Evolutionary conservation across 2,797 vertebrate genomes (phyloP).

Genomic region (Phoxinus dragarum): DNA sequence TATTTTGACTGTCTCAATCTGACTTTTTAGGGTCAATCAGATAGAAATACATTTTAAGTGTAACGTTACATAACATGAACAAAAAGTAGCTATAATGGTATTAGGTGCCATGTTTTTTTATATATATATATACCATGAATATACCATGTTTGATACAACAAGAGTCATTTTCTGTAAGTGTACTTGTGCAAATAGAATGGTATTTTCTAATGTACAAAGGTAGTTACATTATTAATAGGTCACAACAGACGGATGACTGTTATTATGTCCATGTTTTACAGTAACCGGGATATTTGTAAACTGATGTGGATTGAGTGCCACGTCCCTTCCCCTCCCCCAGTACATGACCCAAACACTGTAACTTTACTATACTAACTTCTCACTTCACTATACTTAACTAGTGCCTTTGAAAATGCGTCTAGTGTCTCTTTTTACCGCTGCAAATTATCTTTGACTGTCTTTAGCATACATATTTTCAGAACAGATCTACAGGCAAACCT

Average conservation of each 20-base stretch:
- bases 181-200: not conserved
- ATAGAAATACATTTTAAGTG: not conserved
- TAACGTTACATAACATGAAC: not conserved
- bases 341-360: slow-evolving; percentile 3
- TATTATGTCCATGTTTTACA: not conserved
- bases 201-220: not conserved
- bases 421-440: not conserved
- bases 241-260: not conserved
- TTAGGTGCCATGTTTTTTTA: not conserved
- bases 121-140: not conserved
- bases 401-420: not conserved
- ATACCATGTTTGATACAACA: not conserved
- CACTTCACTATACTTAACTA: not conserved
- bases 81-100: not conserved
- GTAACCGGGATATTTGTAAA: slow-evolving; percentile 3
- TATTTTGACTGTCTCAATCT: not conserved
- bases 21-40: not conserved
- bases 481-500: not conserved
- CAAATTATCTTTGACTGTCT: not conserved
- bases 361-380: not conserved
- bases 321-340: slow-evolving; percentile 42
- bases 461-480: not conserved
- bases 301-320: slow-evolving; percentile 28
- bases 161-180: not conserved
- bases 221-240: not conserved